Evolutionary conservation across 2,797 vertebrate species (phyloP), one percentile per base, ranked within the genome.

Genomic region (Danio tinwini): DNA sequence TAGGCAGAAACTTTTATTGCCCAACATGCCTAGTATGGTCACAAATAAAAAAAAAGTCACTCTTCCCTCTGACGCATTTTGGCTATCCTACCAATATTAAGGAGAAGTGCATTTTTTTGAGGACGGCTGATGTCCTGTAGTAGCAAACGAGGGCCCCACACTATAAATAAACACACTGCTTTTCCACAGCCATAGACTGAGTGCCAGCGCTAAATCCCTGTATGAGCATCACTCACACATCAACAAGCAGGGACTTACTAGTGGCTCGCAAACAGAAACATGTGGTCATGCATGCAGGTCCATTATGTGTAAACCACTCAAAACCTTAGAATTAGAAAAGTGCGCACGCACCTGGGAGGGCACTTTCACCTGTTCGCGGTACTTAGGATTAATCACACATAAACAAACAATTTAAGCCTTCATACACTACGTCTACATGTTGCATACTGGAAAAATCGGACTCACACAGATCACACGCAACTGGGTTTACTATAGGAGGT

Each of bases 161-260:
- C 80, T 91, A 92, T 88, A 91, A 92, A 92, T 92, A 92, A 76
- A 85, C 78, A 29, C 42, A 72, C 17, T 47, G 49, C 72, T 73
- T 77, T 77, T 74, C 68, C 76, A 80, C 71, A 71, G 74, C 58
- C 52, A 55, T 63, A 81, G 50, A 78, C 76, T 73, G 72, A 64
- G 80, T 37, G n/a, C 53, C 17, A 1, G 29, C 45, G 29, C 49
- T 69, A 77, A 80, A 80, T 39, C 7, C 55, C 61, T 44, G 42
- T 19, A n/a, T 3, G 19, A 79, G 69, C 14, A 84, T 72, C 65
- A 40, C 81, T 63, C 42, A 81, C 74, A 86, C 81, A 80, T 74
- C 79, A 80, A 85, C 44, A 59, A 55, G 63, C 56, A 78, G 7
- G 14, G 42, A 53, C 70, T 58, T 47, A 53, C 44, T 21, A 19